Percentiles rank a stretch among this genome's conserved stretches.
These are phyloP conservation scores for Idaea biselata DNA, from an alignment of 2,888 invertebrate species.

Conservation along the genomic window DNA sequence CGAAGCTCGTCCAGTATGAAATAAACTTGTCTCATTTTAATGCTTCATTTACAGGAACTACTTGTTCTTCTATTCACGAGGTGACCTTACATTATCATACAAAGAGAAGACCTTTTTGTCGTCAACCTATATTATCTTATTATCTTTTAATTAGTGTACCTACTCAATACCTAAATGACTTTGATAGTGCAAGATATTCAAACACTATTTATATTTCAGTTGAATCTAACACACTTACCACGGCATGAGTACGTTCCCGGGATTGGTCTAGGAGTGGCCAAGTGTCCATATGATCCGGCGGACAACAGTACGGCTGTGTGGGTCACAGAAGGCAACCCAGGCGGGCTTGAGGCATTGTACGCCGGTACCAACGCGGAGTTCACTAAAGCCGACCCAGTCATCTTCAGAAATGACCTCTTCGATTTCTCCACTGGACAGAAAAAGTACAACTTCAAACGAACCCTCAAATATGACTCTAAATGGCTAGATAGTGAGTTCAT, in stretches of 20 bases:
- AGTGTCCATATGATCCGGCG: slow-evolving; percentile 86
- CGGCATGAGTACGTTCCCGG: slow-evolving; percentile 82
- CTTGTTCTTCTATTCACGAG: slow-evolving; percentile 29
- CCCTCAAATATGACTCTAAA: slow-evolving; percentile 85
- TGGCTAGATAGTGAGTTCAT: slow-evolving; percentile 85
- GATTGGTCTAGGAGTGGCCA: slow-evolving; percentile 84
- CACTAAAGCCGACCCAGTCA: slow-evolving; percentile 86
- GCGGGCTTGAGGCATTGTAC: slow-evolving; percentile 83
- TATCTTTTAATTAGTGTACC: slow-evolving; percentile 27
- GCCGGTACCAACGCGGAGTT: slow-evolving; percentile 88
- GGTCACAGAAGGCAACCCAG: slow-evolving; percentile 85
- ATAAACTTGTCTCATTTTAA: slow-evolving; percentile 22
- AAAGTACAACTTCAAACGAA: slow-evolving; percentile 83
- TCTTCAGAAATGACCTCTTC: slow-evolving; percentile 84
- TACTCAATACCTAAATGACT: not conserved
- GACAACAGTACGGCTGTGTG: slow-evolving; percentile 88
- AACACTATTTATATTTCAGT: slow-evolving; percentile 44
- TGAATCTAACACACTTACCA: slow-evolving; percentile 79
- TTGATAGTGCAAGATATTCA: slow-evolving; percentile 10
- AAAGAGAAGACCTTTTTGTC: slow-evolving; percentile 30
- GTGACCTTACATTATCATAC: slow-evolving; percentile 34
- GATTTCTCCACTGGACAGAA: slow-evolving; percentile 82
- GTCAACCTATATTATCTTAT: slow-evolving; percentile 35
- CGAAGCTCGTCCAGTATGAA: slow-evolving; percentile 11
- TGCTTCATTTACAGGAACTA: slow-evolving; percentile 29